Conservation (phyloP, 35 echinoderm and acorn worm species). For the Ptychodera flava region DNA sequence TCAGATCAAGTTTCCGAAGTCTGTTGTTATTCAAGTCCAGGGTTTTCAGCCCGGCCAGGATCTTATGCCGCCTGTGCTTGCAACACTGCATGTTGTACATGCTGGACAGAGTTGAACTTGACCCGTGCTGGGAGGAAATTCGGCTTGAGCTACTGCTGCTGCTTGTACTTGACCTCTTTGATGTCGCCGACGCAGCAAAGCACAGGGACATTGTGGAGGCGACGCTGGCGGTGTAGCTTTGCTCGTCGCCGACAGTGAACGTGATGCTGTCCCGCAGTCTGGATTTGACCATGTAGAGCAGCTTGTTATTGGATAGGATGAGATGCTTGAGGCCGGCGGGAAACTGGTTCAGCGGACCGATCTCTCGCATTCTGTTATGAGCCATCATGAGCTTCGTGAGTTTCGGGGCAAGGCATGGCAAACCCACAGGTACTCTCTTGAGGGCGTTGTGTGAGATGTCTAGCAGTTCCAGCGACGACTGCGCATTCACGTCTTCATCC, state of each 20-base stretch:
- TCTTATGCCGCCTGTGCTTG: slow-evolving; percentile 71
- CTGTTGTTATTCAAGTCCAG: slow-evolving; percentile 75
- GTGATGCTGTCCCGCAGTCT: background rate
- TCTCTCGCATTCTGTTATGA: slow-evolving; percentile 57
- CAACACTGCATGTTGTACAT: slow-evolving; percentile 23
- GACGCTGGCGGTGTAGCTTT: background rate
- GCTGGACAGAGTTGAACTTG: background rate
- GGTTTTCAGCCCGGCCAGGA: slow-evolving; percentile 69
- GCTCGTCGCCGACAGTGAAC: background rate
- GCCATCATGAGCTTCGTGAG: slow-evolving; percentile 78
- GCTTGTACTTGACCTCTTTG: background rate
- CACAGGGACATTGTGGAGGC: background rate
- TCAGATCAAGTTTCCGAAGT: slow-evolving; percentile 43
- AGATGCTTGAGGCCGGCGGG: slow-evolving; percentile 80
- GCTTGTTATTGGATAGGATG: slow-evolving; percentile 49
- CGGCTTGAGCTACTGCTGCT: background rate
- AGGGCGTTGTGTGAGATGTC: slow-evolving; percentile 83
- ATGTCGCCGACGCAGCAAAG: background rate
- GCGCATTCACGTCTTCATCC: slow-evolving; percentile 47
- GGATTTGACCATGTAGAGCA: slow-evolving; percentile 43
- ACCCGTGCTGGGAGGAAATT: background rate
- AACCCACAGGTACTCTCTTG: slow-evolving; percentile 36
- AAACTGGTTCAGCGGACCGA: slow-evolving; percentile 75
- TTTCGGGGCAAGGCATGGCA: slow-evolving; percentile 84
- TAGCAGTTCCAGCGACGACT: slow-evolving; percentile 41